Evolutionary conservation across 2,113 vertebrate genomes (phyloP).

Genomic region (Ancistrus triradiatus): DNA sequence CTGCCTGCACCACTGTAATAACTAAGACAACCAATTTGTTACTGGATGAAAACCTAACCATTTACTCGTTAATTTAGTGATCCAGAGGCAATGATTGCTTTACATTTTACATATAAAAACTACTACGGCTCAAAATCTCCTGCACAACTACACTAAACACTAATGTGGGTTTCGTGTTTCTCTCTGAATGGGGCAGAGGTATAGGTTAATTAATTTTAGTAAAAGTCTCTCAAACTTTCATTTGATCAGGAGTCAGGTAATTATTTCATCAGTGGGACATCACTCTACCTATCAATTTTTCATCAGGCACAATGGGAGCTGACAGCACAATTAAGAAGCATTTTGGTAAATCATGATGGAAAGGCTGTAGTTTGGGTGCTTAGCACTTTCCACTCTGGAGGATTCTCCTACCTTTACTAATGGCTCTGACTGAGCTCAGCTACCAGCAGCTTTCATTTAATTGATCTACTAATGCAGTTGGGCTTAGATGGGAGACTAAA

Average conservation of each 20-base stretch:
- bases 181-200: neutral
- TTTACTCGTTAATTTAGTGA: too few species aligned
- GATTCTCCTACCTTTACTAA: conserved; percentile 16
- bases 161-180: too few species aligned
- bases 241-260: conserved; percentile 9
- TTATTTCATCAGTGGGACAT: conserved; percentile 26
- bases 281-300: conserved; percentile 46
- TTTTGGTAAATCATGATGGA: conserved; percentile 52
- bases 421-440: conserved; percentile 14
- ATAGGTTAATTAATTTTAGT: conserved; percentile 6
- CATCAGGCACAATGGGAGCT: conserved; percentile 30
- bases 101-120: too few species aligned
- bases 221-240: conserved; percentile 18
- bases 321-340: conserved; percentile 55
- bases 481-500: conserved; percentile 14
- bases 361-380: conserved; percentile 32
- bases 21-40: too few species aligned
- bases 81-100: too few species aligned
- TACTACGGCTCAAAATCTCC: too few species aligned
- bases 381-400: conserved; percentile 34
- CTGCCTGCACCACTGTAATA: too few species aligned
- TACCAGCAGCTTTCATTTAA: conserved; percentile 24
- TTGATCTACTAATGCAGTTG: conserved; percentile 45
- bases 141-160: too few species aligned
- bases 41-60: too few species aligned